Evolutionary conservation across 2,113 vertebrate species (phyloP), one percentile per base, ranked within the genome.

Genomic region (Xiphorhynchus elegans): DNA sequence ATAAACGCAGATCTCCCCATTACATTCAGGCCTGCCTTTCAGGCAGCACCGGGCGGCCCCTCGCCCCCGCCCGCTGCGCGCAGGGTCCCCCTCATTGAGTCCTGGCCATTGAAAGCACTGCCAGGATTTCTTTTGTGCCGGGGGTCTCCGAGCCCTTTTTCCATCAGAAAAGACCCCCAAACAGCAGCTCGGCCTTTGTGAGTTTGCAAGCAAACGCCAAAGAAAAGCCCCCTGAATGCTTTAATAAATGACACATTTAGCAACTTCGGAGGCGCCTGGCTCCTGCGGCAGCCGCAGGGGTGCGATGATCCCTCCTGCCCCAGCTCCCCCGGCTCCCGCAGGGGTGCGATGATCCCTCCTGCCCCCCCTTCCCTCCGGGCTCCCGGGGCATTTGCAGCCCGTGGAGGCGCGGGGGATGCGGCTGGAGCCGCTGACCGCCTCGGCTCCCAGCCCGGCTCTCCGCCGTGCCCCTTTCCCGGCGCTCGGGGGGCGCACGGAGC

Each of bases 31-130:
- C 83, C 96, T 92, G 97, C 98, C 97, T 97, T 98, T 98, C 97
- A 98, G 94, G 86, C 92, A 89, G 95, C 97, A 96, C 96, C 97
- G 96, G 95, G 93, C 93, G 95, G 85, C 89, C 90, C 93, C 95
- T 95, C 89, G 89, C 94, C 76, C 93, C 90, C 94, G 60, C 92
- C 76, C 47, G 94, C 96, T 83, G 97, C 20, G 56, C 73, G 37
- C 95, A 95, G 96, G 97, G 96, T 97, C 93, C 97, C 97, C 96
- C 98, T 98, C 98, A 98, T 98, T 98, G 98, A 98, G 97, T 98
- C 98, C 98, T 53, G 97, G 95, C 98, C 97, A 98, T 98, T 98
- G 97, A 98, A 98, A 98, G 98, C 98, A 98, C 98, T 98, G 98
- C 97, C 97, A 91, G 98, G 95, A 98, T 98, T 97, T 97, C 98